Evolutionary conservation across 2,113 vertebrate genomes (phyloP), one percentile per base, ranked within the genome.

Genomic region (Mus pahari): DNA sequence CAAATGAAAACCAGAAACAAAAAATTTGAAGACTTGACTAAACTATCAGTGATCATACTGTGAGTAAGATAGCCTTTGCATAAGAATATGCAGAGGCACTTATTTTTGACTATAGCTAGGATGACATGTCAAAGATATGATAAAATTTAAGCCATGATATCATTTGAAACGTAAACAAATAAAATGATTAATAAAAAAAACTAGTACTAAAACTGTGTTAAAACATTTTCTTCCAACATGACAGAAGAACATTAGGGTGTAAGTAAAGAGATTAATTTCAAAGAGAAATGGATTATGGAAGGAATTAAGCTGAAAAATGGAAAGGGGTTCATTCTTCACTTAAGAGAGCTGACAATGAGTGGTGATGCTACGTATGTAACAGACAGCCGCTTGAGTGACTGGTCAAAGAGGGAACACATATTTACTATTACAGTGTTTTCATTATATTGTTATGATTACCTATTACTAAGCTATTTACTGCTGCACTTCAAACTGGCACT

Each of bases 1-100:
- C 87, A 60, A 83, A 86, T 81, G 81, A 82, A 94, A 95, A 82
- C 39, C 11, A 77, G 58, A 86, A 89, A 60, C 58, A 73, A 82
- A 88, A 88, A 48, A 71, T 64, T 31, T 42, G 90, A 73, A 50
- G 86, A 89, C 28, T 0, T 50, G 75, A n/a, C 91, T 58, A 73
- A 45, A 36, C 0, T 19, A 48, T 0, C 4, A 93, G 90, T 36
- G 90, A 75, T 28, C 64, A 14, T 83, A 73, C 70, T 73, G 55
- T 77, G 94, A 91, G 82, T 36, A 74, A 79, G 66, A 91, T 28
- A 87, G 3, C 68, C 53, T 39, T 22, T 84, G 10, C 39, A 81
- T 75, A 71, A 78, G 39, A 64, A 91, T 84, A 55, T 39, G 6
- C 68, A 96, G 58, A 74, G 50, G 22, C 33, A 77, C 20, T 16